Conservation (phyloP, 2,888 invertebrate species). For the Ormia ochracea region DNA sequence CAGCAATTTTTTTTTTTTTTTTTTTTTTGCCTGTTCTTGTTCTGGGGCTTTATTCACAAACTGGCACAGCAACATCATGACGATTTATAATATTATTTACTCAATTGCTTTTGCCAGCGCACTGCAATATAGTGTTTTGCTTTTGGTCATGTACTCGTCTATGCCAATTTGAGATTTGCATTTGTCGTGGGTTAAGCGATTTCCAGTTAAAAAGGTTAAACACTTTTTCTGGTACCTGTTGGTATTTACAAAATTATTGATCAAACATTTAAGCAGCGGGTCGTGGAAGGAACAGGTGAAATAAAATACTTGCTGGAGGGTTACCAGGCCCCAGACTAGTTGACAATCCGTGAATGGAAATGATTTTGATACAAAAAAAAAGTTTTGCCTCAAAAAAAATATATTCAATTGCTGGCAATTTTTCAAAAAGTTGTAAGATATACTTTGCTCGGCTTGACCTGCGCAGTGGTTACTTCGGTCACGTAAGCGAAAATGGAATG, state of each 20-base stretch:
- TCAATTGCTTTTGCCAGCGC: background rate
- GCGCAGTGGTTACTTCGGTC: no score
- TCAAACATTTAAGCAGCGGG: constrained; percentile 69
- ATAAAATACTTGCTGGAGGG: no score
- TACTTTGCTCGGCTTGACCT: no score
- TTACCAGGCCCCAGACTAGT: no score
- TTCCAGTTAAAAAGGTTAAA: constrained; percentile 54
- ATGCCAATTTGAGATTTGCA: background rate
- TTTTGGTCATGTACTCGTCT: background rate
- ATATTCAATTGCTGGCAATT: no score
- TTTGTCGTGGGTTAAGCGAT: background rate
- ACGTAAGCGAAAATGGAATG: no score
- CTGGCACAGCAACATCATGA: constrained; percentile 2
- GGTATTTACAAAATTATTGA: constrained; percentile 68
- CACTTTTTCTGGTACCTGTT: constrained; percentile 56
- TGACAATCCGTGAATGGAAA: no score
- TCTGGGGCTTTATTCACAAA: background rate
- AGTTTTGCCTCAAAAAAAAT: no score
- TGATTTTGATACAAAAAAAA: no score
- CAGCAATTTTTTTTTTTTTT: no score
- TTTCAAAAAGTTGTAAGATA: no score
- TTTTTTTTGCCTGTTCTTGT: background rate
- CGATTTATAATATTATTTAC: constrained; percentile 18
- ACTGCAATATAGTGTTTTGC: background rate
- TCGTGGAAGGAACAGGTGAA: no score